Evolutionary conservation across 2,797 vertebrate species (phyloP), one percentile per base, ranked within the genome.

Genomic region (Epinephelus awoara): DNA sequence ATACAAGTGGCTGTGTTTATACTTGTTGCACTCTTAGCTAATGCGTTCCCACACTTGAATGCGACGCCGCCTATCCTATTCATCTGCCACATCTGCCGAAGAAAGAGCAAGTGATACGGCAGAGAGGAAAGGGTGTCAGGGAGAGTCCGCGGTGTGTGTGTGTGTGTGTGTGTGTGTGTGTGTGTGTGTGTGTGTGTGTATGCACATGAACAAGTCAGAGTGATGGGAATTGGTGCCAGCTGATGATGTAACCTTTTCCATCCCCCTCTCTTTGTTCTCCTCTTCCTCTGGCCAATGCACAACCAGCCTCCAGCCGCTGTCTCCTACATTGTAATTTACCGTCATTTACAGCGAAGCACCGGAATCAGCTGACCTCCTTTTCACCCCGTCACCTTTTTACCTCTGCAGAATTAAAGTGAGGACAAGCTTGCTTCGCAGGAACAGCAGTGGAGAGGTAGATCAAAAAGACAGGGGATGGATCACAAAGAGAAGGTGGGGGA

Each of bases 191-290:
- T 42, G 40, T 38, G 6, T 38, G 38, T 38, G 38, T 42, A 12
- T 42, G 40, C 11, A 42, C 40, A 71, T 67, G 64, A 64, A 58
- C 73, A 72, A 85, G 76, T 82, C 77, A 68, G 80, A 91, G 79
- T 34, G 82, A 89, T 85, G 89, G 84, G 82, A 86, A 80, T 70
- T 66, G 80, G 70, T 87, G 90, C 85, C 90, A 92, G 83, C 79
- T 86, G 87, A 92, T 91, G 89, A 92, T 90, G 88, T 90, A 91
- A 90, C 86, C 91, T 90, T 90, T 91, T 89, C 85, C 92, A 91
- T 77, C 86, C 83, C 80, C 68, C 67, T 83, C 67, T 76, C 83
- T 91, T 91, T 92, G 87, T 91, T 91, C 89, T 87, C 67, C 76
- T 87, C 86, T 91, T 85, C 82, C 74, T 84, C 81, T 86, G 82